Evolutionary conservation across 2,888 invertebrate species (phyloP), one percentile per base, ranked within the genome.

Genomic region (Tethea ocularis): DNA sequence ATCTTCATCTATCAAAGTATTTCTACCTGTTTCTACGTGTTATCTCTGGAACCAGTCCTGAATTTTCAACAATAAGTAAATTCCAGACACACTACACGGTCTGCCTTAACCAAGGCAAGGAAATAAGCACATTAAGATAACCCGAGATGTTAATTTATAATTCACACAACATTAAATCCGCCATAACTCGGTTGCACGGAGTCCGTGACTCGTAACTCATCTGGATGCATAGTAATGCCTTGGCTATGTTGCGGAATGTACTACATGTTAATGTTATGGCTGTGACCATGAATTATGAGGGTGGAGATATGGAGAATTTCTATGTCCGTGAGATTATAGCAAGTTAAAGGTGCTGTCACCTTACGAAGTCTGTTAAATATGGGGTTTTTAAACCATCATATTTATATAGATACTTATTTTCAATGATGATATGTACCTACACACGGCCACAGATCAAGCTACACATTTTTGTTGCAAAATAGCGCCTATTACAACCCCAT

Each of bases 141-240:
- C 79, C 81, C 76, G 74, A 78, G 72, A 87, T 83, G 86, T 84
- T 88, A 88, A 89, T 90, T 87, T 85, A 85, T 89, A 86, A 89
- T 86, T 84, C 81, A 81, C 87, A 80, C 79, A 67, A 87, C 89
- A 89, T 89, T 90, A 83, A 86, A 77, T 80, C 72, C 74, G 78
- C 78, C 80, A 73, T 75, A 20, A 20, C 54, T 54, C 69, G 69
- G 72, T 65, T 73, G 75, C 73, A 70, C 71, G 71, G 62, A 60
- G 36, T 71, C 64, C 71, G 75, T 20, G 7, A 20, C 46, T 20
- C 6, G 46, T 86, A 78, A 78, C 69, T 87, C 85, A 84, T 76
- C 69, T 66, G 65, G 75, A 68, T 80, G 83, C 82, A 83, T 83
- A 72, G 74, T 76, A 81, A 82, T 83, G 74, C 72, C 69, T 38